A percentile compares a stretch with the other conserved stretches of the same genome.
Evolutionary conservation across 2,797 vertebrate genomes (phyloP).

Genomic region (Microchirus variegatus): DNA sequence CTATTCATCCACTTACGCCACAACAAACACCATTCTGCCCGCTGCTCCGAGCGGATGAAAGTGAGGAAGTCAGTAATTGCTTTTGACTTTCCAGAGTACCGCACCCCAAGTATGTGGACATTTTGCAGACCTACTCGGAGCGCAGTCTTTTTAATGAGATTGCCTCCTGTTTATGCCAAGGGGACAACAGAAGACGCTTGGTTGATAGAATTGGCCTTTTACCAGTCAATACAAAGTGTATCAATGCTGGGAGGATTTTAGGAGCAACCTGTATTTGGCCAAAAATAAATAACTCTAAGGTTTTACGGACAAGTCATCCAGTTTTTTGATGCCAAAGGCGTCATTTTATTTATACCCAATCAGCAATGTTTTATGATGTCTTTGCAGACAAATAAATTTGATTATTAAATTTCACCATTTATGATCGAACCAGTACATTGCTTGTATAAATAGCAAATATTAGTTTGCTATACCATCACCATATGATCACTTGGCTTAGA

Average conservation of each 20-base stretch:
- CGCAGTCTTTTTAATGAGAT: slow-evolving; percentile 68
- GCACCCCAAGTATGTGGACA: slow-evolving; percentile 45
- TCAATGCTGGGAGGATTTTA: slow-evolving; percentile 38
- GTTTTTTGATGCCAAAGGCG: slow-evolving; percentile 25
- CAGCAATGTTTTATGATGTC: slow-evolving; percentile 5
- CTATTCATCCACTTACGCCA: slow-evolving; percentile 53
- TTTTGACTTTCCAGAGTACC: slow-evolving; percentile 59
- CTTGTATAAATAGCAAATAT: background rate
- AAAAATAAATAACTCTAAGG: slow-evolving; percentile 20
- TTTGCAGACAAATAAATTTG: slow-evolving; percentile 19
- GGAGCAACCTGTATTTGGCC: slow-evolving; percentile 42
- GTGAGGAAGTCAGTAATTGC: slow-evolving; percentile 64
- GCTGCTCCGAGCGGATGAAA: slow-evolving; percentile 39
- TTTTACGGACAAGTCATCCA: slow-evolving; percentile 28
- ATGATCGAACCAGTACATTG: background rate
- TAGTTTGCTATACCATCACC: background rate
- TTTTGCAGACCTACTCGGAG: slow-evolving; percentile 35
- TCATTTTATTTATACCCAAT: slow-evolving; percentile 14
- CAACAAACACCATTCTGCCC: slow-evolving; percentile 39
- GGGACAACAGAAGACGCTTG: slow-evolving; percentile 53
- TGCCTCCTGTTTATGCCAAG: slow-evolving; percentile 60
- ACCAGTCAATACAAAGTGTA: slow-evolving; percentile 61
- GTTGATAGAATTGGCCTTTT: slow-evolving; percentile 57
- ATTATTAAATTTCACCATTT: background rate
- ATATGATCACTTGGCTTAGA: background rate